Evolutionary conservation across 92 coral and sea anemone genomes (phyloP).

Genomic region (Montipora capitata): DNA sequence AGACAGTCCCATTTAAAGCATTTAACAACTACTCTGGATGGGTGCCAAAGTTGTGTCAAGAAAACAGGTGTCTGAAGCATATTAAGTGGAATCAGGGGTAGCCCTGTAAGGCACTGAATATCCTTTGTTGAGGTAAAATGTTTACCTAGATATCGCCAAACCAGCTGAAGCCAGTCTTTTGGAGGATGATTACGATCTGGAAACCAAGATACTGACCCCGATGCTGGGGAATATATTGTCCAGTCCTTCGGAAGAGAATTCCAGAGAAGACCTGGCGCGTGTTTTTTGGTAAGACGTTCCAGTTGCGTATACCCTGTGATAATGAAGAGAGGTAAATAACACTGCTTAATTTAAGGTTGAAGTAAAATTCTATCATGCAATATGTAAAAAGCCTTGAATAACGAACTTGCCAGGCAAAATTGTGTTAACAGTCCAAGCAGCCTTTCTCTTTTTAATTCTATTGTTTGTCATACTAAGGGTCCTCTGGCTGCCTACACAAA

Average conservation of each 20-base stretch:
- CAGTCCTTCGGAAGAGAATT: slow-evolving; percentile 68
- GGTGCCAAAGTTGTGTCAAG: slow-evolving; percentile 60
- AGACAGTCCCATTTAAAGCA: slow-evolving; percentile 15
- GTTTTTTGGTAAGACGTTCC: slow-evolving; percentile 45
- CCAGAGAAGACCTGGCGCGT: slow-evolving; percentile 59
- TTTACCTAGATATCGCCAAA: slow-evolving; percentile 81
- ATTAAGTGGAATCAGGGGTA: slow-evolving; percentile 78
- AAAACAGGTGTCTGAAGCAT: slow-evolving; percentile 27
- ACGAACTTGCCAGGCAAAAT: rapidly evolving
- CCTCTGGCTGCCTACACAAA: too few species aligned
- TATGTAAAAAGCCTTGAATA: too few species aligned
- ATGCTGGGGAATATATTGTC: not conserved
- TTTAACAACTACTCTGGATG: slow-evolving; percentile 54
- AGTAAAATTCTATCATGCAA: too few species aligned
- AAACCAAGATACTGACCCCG: slow-evolving; percentile 67
- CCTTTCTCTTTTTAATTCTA: too few species aligned
- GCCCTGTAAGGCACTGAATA: slow-evolving; percentile 51
- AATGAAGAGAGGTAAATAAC: not conserved
- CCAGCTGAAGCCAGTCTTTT: slow-evolving; percentile 75
- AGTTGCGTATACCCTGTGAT: slow-evolving; percentile 72
- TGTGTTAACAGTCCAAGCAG: too few species aligned
- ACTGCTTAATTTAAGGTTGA: not conserved
- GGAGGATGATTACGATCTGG: slow-evolving; percentile 82
- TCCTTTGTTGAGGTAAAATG: slow-evolving; percentile 40
- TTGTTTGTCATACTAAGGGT: too few species aligned